Evolutionary conservation across 2,113 vertebrate genomes (phyloP).

Genomic region (Rattus norvegicus): DNA sequence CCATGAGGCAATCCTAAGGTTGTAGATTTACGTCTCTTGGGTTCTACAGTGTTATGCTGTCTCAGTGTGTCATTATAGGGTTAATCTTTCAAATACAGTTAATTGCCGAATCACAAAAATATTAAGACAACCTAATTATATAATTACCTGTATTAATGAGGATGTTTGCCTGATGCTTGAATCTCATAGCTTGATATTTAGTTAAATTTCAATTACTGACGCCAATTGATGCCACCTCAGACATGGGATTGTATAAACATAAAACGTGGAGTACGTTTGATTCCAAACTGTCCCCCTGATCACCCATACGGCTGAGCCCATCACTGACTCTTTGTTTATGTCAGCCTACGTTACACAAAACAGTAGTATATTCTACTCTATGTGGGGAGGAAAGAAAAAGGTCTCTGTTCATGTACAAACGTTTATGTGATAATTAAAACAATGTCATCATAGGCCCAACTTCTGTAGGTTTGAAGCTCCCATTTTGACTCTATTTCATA

Average conservation of each 20-base stretch:
- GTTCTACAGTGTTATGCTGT: neutral
- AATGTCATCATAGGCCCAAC: neutral
- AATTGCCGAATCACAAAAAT: slow-evolving; percentile 60
- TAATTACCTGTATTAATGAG: slow-evolving; percentile 60
- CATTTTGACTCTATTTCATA: neutral
- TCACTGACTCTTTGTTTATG: neutral
- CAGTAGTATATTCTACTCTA: neutral
- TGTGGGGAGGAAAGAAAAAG: neutral
- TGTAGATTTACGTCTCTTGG: neutral
- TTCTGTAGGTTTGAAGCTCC: neutral
- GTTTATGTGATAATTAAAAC: neutral
- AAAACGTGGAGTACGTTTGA: neutral
- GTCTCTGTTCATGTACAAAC: neutral
- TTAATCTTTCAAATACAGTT: slow-evolving; percentile 59
- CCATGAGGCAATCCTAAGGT: neutral
- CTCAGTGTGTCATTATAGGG: neutral
- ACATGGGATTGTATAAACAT: neutral
- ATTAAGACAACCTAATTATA: slow-evolving; percentile 65
- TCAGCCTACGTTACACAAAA: neutral
- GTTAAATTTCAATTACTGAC: slow-evolving; percentile 48
- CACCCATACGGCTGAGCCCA: neutral
- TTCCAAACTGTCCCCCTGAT: neutral
- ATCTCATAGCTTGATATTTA: slow-evolving; percentile 14
- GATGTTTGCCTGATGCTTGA: slow-evolving; percentile 22
- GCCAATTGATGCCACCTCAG: neutral